phyloP scores from a whole-genome alignment of 2,113 vertebrate species.

The Catharus fuscescens region DNA sequence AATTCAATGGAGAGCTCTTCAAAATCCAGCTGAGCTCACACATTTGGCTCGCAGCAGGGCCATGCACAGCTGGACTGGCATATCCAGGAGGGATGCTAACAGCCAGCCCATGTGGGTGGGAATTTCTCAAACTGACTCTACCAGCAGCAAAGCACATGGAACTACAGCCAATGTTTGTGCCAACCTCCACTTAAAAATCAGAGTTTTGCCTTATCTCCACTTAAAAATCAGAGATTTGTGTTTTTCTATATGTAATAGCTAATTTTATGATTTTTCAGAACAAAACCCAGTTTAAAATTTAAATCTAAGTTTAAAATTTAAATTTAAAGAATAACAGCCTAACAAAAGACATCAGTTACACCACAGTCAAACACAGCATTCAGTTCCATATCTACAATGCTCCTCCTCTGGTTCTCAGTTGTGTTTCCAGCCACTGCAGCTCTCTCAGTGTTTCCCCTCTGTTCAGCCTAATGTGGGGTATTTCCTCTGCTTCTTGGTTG shows the following conservation, averaged over 20 bases:
- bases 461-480: fast-evolving
- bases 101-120: background rate
- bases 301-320: no score
- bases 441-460: background rate
- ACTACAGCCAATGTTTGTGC: background rate
- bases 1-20: background rate
- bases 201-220: background rate
- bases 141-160: background rate
- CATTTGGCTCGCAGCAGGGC: background rate
- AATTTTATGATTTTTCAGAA: background rate
- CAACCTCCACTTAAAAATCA: background rate
- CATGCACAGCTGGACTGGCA: background rate
- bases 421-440: background rate
- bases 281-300: background rate
- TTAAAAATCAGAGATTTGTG: background rate
- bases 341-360: background rate
- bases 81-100: background rate
- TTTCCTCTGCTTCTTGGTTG: background rate
- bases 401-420: background rate
- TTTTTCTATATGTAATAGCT: background rate
- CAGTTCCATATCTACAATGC: fast-evolving
- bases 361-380: background rate
- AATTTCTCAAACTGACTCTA: background rate
- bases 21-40: background rate
- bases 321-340: background rate